Evolutionary conservation across 2,113 vertebrate species (phyloP), one percentile per base, ranked within the genome.

Genomic region (Callospermophilus lateralis): DNA sequence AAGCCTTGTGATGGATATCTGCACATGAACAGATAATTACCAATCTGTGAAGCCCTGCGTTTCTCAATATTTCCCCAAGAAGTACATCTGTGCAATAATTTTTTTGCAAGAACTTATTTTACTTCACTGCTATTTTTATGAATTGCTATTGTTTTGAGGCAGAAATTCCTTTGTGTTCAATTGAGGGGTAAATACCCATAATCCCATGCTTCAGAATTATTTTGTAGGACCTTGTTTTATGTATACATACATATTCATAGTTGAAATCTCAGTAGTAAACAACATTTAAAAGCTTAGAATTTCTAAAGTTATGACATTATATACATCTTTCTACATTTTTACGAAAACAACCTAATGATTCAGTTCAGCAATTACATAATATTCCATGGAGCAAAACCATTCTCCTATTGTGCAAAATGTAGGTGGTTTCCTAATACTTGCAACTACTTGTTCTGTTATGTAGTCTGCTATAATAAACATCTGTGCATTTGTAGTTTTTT

Each of bases 271-370:
- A 32, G 9, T 55, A 26, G 45, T 55, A 83, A 86, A 61, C 37
- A 89, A 89, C 30, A 72, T 68, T 92, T 63, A 63, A 63, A 63
- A 63, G 24, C 61, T 88, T 76, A 48, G 74, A 6, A 42, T 30
- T 91, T 79, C 74, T 39, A 58, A 93, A 84, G 63, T 93, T 61
- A 68, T 37, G 30, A 76, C 74, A 87, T 87, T 51, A 17, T 85
- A 77, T 92, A 91, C 67, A 89, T 95, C 26, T 93, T 95, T 89
- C 83, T 34, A 19, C 85, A 42, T 58, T 95, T 92, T 79, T 68
- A 73, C 17, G 53, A 58, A 88, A 58, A 72, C 45, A 90, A 16
- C 26, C 45, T 72, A 96, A 76, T 78, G 28, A 81, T 78, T 67
- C 86, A 68, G 45, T 86, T 94, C 53, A 72, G 19, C 45, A 68